Base-by-base conservation (phyloP, 2,797 vertebrate species). In the Danio albolineatus region DNA sequence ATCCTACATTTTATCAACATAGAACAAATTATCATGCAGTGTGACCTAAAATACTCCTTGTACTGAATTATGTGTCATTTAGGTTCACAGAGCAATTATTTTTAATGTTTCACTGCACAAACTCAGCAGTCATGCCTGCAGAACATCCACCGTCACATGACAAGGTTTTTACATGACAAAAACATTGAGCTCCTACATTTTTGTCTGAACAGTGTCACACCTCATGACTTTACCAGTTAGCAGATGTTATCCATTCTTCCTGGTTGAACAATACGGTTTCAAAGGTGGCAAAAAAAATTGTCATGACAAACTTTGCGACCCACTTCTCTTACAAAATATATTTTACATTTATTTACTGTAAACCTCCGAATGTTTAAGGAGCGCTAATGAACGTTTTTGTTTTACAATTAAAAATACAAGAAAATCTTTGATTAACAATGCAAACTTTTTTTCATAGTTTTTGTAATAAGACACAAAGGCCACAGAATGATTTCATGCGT, bases 171-270 rank as follows among this genome's bases (percentile, higher is more conserved):
- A 57, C 28, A 59, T 44, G 53, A 46, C 54, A 48, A 73, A 48
- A 60, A 48, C 21, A 12, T 10, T 19, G 56, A 0, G n/a, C 17
- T 16, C 4, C 2, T 46, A 13, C 54, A 36, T 46, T 44, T 28
- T 73, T 36, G 7, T 38, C 38, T 73, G 43, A 73, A 17, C 6
- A 17, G 9, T 46, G 43, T 73, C 14, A 73, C 56, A 13, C 21
- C 57, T 60, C 71, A 8, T 59, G 54, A 60, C 71, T 72, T 72
- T 70, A 41, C 39, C 60, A 12, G 60, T 38, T 69, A 69, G 38
- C 46, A 49, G 21, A 38, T n/a, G 19, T 46, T 60, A 59, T 73
- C 43, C 60, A 56, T 46, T 73, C 71, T 60, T 73, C 71, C 71
- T 44, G 17, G 41, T 19, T 59, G 19, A 59, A 43, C 3, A 59